Percentiles rank a stretch among this genome's conserved stretches.
phyloP scores from a whole-genome alignment of 2,888 invertebrate genomes.

The Caradrina kadenii region DNA sequence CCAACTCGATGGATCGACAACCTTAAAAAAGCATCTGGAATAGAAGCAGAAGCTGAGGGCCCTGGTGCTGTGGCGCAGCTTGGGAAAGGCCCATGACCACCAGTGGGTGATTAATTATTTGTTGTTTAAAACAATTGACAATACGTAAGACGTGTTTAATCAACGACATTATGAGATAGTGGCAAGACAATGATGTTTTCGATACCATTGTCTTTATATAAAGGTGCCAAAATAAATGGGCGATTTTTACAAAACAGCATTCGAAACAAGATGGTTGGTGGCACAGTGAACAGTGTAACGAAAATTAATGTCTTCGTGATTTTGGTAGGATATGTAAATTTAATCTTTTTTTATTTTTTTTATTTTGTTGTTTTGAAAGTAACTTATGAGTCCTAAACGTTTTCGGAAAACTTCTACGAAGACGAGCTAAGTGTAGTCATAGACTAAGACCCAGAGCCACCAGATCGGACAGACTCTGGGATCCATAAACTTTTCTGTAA shows the following conservation, averaged over 20 bases:
- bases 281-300: slow-evolving; percentile 15
- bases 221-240: slow-evolving; percentile 46
- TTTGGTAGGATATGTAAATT: slow-evolving; percentile 49
- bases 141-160: slow-evolving; percentile 60
- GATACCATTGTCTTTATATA: slow-evolving; percentile 62
- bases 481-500: too few relatives aligned
- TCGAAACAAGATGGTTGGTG: slow-evolving; percentile 37
- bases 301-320: slow-evolving; percentile 26
- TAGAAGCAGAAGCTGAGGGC: background rate
- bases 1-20: background rate
- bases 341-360: too few relatives aligned
- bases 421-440: background rate
- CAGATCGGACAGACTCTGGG: too few relatives aligned
- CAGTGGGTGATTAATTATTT: slow-evolving; percentile 5
- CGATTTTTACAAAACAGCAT: slow-evolving; percentile 64
- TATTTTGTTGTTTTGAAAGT: too few relatives aligned
- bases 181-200: slow-evolving; percentile 64
- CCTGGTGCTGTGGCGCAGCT: background rate
- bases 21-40: background rate
- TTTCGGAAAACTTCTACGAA: background rate
- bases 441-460: too few relatives aligned
- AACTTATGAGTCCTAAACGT: background rate
- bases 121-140: slow-evolving; percentile 45
- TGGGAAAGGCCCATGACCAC: background rate
- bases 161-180: slow-evolving; percentile 50